Evolutionary conservation across 2,888 invertebrate species (phyloP).

Genomic region (Blera fallax): DNA sequence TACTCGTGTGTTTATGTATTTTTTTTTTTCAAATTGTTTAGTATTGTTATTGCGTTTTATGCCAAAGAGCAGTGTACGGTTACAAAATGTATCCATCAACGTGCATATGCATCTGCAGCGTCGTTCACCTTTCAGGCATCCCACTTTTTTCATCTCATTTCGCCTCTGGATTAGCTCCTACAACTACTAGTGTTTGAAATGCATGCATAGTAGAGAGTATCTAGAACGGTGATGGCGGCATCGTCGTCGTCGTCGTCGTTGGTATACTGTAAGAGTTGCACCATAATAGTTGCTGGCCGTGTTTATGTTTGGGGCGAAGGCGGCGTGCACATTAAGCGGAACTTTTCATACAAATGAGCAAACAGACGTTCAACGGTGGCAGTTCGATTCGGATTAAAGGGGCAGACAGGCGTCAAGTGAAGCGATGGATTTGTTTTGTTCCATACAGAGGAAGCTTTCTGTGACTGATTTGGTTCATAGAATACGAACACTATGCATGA

Average conservation of each 20-base stretch:
- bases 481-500: background rate
- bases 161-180: constrained; percentile 4
- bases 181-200: constrained; percentile 34
- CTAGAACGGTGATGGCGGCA: constrained; percentile 41
- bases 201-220: constrained; percentile 6
- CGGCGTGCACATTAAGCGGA: constrained; percentile 39
- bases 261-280: constrained; percentile 30
- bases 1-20: background rate
- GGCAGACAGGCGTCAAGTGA: background rate
- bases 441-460: background rate
- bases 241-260: background rate
- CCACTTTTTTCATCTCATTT: constrained; percentile 41
- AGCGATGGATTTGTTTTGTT: background rate
- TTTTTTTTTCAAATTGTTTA: constrained; percentile 11
- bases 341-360: constrained; percentile 24
- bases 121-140: constrained; percentile 53
- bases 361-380: constrained; percentile 38
- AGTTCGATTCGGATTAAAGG: background rate
- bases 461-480: constrained; percentile 1
- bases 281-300: constrained; percentile 18
- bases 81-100: constrained; percentile 63
- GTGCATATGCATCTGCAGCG: constrained; percentile 25
- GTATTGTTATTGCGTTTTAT: constrained; percentile 59
- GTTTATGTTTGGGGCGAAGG: constrained; percentile 38
- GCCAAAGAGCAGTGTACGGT: constrained; percentile 66